Conservation (phyloP, 2,797 vertebrate genomes). For the Alauda arvensis region DNA sequence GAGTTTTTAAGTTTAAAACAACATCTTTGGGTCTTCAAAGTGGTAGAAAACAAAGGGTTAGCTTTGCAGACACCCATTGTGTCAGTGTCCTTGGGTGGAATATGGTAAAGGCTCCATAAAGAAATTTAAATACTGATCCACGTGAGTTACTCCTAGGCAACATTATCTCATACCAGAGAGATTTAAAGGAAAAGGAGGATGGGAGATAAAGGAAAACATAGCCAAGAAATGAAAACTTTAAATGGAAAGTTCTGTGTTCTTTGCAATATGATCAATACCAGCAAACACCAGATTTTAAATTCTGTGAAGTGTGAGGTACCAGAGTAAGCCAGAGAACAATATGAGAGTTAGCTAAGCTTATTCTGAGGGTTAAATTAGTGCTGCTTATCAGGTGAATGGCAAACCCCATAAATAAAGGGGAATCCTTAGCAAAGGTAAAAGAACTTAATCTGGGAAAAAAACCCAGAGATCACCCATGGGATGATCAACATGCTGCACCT, state of each 20-base stretch:
- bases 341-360: neutral
- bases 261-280: neutral
- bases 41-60: neutral
- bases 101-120: neutral
- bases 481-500: neutral
- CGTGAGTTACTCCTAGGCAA: neutral
- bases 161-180: neutral
- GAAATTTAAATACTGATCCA: neutral
- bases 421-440: neutral
- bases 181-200: neutral
- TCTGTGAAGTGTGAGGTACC: neutral
- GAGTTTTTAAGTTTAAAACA: neutral
- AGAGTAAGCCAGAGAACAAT: neutral
- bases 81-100: neutral
- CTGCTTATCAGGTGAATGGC: neutral
- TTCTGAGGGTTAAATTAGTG: neutral
- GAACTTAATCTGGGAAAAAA: neutral
- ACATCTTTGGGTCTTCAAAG: neutral
- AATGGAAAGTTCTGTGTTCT: neutral
- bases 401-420: neutral
- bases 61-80: neutral
- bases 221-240: neutral
- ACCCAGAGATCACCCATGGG: neutral
- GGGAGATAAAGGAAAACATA: neutral
- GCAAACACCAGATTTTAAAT: neutral